Evolutionary conservation across 2,888 invertebrate species (phyloP).

Genomic region (Eupithecia insigniata): DNA sequence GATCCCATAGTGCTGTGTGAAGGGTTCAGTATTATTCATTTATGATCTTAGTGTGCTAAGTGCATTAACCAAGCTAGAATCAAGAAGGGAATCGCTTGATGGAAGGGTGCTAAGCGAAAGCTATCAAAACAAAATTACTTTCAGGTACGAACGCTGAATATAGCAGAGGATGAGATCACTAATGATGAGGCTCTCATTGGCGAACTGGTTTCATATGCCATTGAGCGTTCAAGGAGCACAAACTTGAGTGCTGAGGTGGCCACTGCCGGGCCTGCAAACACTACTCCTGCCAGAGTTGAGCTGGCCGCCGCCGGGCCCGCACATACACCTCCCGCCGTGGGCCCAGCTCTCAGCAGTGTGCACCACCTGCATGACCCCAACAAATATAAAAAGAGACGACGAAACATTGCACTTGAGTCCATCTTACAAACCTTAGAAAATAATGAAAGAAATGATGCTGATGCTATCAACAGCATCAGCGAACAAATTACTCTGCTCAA

Average conservation of each 20-base stretch:
- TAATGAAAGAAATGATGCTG: constrained; percentile 8
- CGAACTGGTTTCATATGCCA: constrained; percentile 28
- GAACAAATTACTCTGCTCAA: constrained; percentile 44
- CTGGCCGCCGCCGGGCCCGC: not conserved
- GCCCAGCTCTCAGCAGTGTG: not conserved
- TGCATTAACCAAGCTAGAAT: not conserved
- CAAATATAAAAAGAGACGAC: constrained; percentile 43
- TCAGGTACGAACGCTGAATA: constrained; percentile 53
- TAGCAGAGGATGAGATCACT: constrained; percentile 31
- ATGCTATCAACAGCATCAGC: not conserved
- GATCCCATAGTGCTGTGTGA: too few species aligned
- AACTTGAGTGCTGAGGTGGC: too few species aligned
- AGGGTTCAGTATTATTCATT: not conserved
- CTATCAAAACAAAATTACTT: constrained; percentile 32
- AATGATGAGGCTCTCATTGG: constrained; percentile 32
- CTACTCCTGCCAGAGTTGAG: not conserved
- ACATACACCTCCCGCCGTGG: not conserved
- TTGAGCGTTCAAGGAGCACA: constrained; percentile 13
- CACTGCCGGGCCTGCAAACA: constrained; percentile 2
- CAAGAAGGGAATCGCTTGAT: not conserved
- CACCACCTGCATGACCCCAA: not conserved
- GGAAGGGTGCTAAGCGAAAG: not conserved
- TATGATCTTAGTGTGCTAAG: not conserved
- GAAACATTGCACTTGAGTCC: constrained; percentile 62
- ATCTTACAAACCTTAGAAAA: constrained; percentile 47